Conservation (phyloP, 2,113 vertebrate species). For the Candoia aspera region DNA sequence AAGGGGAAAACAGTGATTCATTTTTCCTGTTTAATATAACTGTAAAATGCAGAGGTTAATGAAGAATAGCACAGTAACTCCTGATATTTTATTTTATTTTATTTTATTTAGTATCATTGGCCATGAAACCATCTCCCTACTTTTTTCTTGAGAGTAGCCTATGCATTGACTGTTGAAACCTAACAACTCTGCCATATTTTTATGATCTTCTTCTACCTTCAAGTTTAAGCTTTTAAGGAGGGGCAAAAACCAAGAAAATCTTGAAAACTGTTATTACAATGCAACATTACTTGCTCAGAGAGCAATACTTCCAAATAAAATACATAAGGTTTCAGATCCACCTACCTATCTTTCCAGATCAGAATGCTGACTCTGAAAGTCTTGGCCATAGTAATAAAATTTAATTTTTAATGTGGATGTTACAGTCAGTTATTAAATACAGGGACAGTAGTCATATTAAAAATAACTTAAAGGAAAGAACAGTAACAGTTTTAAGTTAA, state of each 20-base stretch:
- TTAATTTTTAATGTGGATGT: neutral
- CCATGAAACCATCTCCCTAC: conserved; percentile 39
- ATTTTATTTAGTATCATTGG: conserved; percentile 25
- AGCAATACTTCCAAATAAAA: neutral
- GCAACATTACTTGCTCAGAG: neutral
- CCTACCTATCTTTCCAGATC: neutral
- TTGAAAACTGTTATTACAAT: neutral
- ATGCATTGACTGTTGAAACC: conserved; percentile 32
- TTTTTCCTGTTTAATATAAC: conserved; percentile 46
- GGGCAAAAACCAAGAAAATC: neutral
- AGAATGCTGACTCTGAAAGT: neutral
- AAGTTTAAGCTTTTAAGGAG: conserved; percentile 9
- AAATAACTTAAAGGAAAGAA: neutral
- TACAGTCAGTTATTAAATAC: neutral
- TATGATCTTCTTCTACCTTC: neutral
- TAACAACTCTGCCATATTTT: neutral
- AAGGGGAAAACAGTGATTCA: conserved; percentile 19
- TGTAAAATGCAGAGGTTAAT: conserved; percentile 52
- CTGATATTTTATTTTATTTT: neutral
- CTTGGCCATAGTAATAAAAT: neutral
- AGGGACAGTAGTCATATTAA: neutral
- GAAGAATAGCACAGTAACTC: neutral
- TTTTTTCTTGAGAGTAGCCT: neutral
- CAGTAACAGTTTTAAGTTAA: neutral
- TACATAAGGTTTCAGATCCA: neutral